Conservation (phyloP, 2,888 invertebrate genomes). For the Cyclophora albipunctata region DNA sequence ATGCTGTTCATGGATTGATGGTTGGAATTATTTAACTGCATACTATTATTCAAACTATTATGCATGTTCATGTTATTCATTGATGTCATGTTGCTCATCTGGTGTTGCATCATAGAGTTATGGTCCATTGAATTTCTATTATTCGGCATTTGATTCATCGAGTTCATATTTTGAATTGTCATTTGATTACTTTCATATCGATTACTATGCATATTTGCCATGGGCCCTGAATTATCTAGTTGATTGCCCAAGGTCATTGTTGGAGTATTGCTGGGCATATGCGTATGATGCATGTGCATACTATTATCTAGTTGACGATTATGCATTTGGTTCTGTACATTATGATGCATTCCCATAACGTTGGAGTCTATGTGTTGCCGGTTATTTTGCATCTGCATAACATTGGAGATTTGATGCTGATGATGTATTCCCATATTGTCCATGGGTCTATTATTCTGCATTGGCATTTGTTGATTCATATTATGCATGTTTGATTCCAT, state of each 20-base stretch:
- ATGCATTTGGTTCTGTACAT: conserved; percentile 63
- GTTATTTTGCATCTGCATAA: conserved; percentile 66
- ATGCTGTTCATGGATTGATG: conserved; percentile 58
- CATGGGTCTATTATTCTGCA: conserved; percentile 61
- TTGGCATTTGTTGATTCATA: conserved; percentile 56
- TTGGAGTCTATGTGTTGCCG: conserved; percentile 56
- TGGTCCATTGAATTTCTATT: conserved; percentile 62
- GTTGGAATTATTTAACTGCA: conserved; percentile 57
- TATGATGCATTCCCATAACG: conserved; percentile 62
- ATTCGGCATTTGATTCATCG: conserved; percentile 61
- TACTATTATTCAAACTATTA: conserved; percentile 48
- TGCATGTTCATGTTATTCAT: conserved; percentile 64
- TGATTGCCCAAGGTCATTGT: conserved; percentile 54
- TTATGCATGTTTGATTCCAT: conserved; percentile 58
- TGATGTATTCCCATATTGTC: conserved; percentile 59
- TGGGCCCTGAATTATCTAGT: conserved; percentile 50
- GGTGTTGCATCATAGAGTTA: conserved; percentile 62
- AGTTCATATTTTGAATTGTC: conserved; percentile 56
- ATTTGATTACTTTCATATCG: conserved; percentile 61
- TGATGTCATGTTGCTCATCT: conserved; percentile 51
- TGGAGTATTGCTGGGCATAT: conserved; percentile 50
- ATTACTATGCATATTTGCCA: conserved; percentile 53
- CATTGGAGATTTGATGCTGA: conserved; percentile 64
- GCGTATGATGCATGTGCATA: conserved; percentile 68
- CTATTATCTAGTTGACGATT: conserved; percentile 59